A percentile compares a stretch with the other conserved stretches of the same genome.
Evolutionary conservation across 2,888 invertebrate genomes (phyloP).

Genomic region (Hypomecis atomaria): DNA sequence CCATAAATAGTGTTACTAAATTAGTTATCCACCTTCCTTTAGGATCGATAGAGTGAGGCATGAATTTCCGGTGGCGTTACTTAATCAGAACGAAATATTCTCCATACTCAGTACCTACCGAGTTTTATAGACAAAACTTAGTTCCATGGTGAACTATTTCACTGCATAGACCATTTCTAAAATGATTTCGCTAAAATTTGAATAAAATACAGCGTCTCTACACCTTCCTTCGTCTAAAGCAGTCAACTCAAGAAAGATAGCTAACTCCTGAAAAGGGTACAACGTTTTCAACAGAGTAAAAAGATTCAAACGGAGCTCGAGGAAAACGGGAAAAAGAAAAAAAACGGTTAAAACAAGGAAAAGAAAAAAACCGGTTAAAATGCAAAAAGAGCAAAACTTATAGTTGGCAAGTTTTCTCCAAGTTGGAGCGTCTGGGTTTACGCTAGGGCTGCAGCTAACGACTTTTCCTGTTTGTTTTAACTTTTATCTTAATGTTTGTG

Average conservation of each 20-base stretch:
- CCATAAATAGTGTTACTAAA: constrained; percentile 37
- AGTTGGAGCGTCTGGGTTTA: constrained; percentile 61
- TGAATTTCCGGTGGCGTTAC: constrained; percentile 19
- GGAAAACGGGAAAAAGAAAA: constrained; percentile 54
- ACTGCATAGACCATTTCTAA: too few species aligned
- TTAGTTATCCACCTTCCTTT: constrained; percentile 27
- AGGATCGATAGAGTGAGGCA: constrained; percentile 24
- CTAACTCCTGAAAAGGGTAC: constrained; percentile 83
- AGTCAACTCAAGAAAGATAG: constrained; percentile 83
- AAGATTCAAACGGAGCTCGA: constrained; percentile 71
- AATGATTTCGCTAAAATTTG: too few species aligned
- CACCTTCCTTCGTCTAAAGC: constrained; percentile 54
- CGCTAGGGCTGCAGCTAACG: constrained; percentile 65
- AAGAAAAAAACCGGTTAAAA: constrained; percentile 70
- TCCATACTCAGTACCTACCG: too few species aligned
- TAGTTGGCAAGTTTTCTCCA: constrained; percentile 79
- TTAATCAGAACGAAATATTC: too few species aligned
- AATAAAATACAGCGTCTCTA: constrained; percentile 56
- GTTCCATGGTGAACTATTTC: too few species aligned
- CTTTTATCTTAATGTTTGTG: constrained; percentile 54
- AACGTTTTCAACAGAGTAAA: constrained; percentile 73
- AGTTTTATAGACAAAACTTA: too few species aligned
- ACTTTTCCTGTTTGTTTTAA: constrained; percentile 53
- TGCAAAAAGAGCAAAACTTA: constrained; percentile 77
- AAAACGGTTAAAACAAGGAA: constrained; percentile 57